Conservation (phyloP, 2,797 vertebrate genomes). For the Leptoclinus maculatus region DNA sequence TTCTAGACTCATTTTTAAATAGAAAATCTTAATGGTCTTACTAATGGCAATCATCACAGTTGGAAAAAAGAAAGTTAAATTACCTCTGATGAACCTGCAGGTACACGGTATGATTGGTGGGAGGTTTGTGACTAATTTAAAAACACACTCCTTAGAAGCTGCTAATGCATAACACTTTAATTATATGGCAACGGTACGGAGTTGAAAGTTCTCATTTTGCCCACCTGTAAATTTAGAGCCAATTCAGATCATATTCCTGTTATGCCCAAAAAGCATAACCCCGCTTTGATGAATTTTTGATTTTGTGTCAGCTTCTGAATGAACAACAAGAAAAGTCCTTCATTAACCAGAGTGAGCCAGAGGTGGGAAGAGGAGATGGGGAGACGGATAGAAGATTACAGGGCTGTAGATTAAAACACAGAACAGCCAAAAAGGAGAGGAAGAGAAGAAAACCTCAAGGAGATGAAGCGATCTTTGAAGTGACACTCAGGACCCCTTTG, state of each 20-base stretch:
- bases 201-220: constrained; percentile 11
- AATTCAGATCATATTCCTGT: constrained; percentile 17
- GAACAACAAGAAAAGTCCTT: constrained; percentile 50
- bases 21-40: constrained; percentile 9
- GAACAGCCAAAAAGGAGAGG: constrained; percentile 38
- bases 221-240: constrained; percentile 11
- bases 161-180: constrained; percentile 11
- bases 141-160: not conserved
- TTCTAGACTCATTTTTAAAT: constrained; percentile 18
- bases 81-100: constrained; percentile 13
- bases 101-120: not conserved
- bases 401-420: constrained; percentile 52
- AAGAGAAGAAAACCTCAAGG: constrained; percentile 55
- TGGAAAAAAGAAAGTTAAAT: constrained; percentile 16
- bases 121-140: constrained; percentile 8
- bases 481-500: constrained; percentile 70
- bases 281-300: constrained; percentile 63
- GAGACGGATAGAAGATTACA: constrained; percentile 53
- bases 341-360: constrained; percentile 49
- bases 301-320: constrained; percentile 61
- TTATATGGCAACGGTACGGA: constrained; percentile 1
- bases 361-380: constrained; percentile 22
- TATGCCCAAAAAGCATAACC: constrained; percentile 29
- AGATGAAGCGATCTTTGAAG: constrained; percentile 78
- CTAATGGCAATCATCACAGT: constrained; percentile 18